Conservation (phyloP, 2,113 vertebrate species). For the Notothenia coriiceps region DNA sequence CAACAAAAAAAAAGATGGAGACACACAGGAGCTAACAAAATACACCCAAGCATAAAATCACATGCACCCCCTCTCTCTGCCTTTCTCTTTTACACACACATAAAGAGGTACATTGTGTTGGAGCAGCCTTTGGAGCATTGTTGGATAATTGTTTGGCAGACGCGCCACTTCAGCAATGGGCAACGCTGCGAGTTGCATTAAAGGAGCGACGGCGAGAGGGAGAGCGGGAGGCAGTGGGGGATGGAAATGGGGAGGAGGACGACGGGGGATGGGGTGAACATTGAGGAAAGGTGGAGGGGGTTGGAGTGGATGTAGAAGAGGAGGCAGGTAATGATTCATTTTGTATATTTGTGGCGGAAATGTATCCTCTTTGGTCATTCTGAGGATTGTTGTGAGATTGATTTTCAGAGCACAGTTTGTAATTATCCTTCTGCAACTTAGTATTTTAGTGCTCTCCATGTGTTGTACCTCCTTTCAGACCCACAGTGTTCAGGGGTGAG, state of each 20-base stretch:
- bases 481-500: slow-evolving; percentile 9
- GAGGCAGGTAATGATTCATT: slow-evolving; percentile 45
- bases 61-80: slow-evolving; percentile 25
- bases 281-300: slow-evolving; percentile 46
- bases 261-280: slow-evolving; percentile 60
- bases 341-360: slow-evolving; percentile 39
- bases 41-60: slow-evolving; percentile 41
- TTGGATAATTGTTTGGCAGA: slow-evolving; percentile 79
- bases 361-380: neutral
- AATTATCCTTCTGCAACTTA: neutral
- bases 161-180: slow-evolving; percentile 69
- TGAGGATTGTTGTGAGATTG: neutral
- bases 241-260: slow-evolving; percentile 49
- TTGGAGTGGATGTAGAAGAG: slow-evolving; percentile 26
- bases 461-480: slow-evolving; percentile 20
- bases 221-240: slow-evolving; percentile 36
- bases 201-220: slow-evolving; percentile 34
- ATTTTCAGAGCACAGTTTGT: slow-evolving; percentile 25
- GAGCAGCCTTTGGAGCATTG: slow-evolving; percentile 63
- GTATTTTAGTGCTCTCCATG: slow-evolving; percentile 16
- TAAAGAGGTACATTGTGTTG: slow-evolving; percentile 58
- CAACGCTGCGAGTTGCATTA: slow-evolving; percentile 68
- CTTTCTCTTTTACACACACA: slow-evolving; percentile 31
- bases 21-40: slow-evolving; percentile 21
- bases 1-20: slow-evolving; percentile 29